Percentiles rank a stretch among this genome's conserved stretches.
Conservation (phyloP, 2,888 invertebrate species). For the Mimachlamys varia region DNA sequence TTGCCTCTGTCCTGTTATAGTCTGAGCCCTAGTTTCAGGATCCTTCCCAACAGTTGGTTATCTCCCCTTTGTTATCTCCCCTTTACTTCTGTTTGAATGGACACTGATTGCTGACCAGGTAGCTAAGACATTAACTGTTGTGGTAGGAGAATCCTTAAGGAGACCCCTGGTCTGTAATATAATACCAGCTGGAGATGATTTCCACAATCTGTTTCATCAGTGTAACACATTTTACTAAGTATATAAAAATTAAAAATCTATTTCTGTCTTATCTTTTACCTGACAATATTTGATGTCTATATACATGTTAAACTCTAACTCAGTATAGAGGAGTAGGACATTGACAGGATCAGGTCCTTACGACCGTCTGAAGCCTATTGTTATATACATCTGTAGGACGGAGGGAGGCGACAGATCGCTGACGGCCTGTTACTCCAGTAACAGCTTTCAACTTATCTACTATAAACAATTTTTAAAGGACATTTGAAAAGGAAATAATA, state of each 20-base stretch:
- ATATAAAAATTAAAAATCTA: not conserved
- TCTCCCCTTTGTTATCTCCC: too few relatives aligned
- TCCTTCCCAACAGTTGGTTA: too few relatives aligned
- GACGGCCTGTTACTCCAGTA: not conserved
- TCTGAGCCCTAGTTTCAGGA: too few relatives aligned
- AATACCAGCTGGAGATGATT: not conserved
- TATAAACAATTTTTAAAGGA: not conserved
- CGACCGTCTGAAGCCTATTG: not conserved
- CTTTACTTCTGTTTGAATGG: too few relatives aligned
- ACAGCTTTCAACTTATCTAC: not conserved
- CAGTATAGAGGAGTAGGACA: not conserved
- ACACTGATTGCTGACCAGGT: too few relatives aligned
- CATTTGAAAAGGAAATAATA: not conserved
- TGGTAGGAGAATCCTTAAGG: too few relatives aligned
- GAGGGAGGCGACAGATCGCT: not conserved
- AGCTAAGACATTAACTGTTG: too few relatives aligned
- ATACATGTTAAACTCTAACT: not conserved
- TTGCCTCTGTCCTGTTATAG: too few relatives aligned
- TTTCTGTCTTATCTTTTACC: not conserved
- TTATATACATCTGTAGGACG: not conserved
- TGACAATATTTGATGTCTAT: not conserved
- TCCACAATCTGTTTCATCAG: not conserved
- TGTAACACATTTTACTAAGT: not conserved
- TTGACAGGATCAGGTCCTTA: not conserved
- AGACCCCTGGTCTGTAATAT: not conserved